Base-by-base conservation (phyloP, 2,888 invertebrate species). In the Eumerus sabulonum region DNA sequence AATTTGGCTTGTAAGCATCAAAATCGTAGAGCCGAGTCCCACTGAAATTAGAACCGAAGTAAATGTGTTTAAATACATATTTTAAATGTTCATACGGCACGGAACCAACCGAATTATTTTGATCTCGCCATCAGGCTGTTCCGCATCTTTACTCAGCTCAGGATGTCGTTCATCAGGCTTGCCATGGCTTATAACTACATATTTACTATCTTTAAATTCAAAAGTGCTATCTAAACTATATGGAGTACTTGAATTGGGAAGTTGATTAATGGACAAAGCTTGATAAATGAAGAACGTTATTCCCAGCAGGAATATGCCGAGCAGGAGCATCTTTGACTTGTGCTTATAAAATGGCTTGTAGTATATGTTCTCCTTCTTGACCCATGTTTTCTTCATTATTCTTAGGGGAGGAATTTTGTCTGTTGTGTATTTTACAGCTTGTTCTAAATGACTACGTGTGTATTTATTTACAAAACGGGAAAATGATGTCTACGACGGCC, bases 321-420 rank as follows among this genome's bases (percentile, higher is more conserved):
- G 82, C 56, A 90, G 77, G n/a, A 87, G 84, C 85, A 89, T 86
- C 83, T 90, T 90, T 0, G 88, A 85, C 76, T 88, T 90, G 77
- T 89, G 87, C 82, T 87, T 89, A 83, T 89, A 89, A 76, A 89
- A 89, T 14, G 89, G 89, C 71, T 87, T 88, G 83, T 87, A 88
- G 73, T 88, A 89, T 36, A 89, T 87, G 68, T 89, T 87, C 77
- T 89, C 89, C 9, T 87, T 84, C 82, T 88, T 89, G 14, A 89
- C 87, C 89, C 89, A 89, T 68, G 87, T 88, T 84, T 89, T 89
- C 73, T 83, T 85, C 87, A 87, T 87, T 74, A 59, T 79, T 59
- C 3, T 45, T 17, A 27, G 38, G 11, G 35, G 7, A 35, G 27
- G 38, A 19, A 11, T 16, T 19, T 42, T 3, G 9, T 9, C 44